Conservation (phyloP, 2,113 vertebrate genomes). For the Tachysurus vachellii region DNA sequence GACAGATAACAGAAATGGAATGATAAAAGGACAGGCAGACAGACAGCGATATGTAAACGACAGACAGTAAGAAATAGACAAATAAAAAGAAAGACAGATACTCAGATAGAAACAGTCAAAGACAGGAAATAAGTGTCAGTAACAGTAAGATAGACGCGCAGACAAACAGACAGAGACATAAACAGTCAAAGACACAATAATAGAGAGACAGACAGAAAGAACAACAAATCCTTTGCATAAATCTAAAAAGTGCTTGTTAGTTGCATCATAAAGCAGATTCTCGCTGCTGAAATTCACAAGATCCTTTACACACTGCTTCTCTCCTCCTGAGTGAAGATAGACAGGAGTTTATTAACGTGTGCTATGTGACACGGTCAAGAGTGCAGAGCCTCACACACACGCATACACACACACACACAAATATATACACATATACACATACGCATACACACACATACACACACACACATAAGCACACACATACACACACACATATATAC, state of each 20-base stretch:
- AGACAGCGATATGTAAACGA: not conserved
- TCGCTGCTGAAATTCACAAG: not conserved
- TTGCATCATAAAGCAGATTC: not conserved
- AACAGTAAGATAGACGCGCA: not conserved
- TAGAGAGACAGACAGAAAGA: too few relatives aligned
- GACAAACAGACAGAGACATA: not conserved
- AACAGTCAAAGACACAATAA: too few relatives aligned
- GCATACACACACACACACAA: too few relatives aligned
- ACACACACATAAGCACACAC: too few relatives aligned
- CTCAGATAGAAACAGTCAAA: not conserved
- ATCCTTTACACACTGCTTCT: not conserved
- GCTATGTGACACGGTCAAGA: not conserved
- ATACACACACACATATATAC: too few relatives aligned
- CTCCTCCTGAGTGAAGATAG: not conserved
- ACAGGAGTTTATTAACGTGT: not conserved
- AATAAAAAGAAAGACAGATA: not conserved
- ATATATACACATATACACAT: too few relatives aligned
- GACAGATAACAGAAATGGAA: not conserved
- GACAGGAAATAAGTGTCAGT: not conserved
- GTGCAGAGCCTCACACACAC: not conserved
- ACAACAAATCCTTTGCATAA: constrained; percentile 15
- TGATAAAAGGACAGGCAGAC: too few relatives aligned
- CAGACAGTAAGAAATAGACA: not conserved
- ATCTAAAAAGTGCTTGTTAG: not conserved
- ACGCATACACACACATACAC: not conserved